phyloP scores from a whole-genome alignment of 2,888 invertebrate genomes.

The Erebia epiphron region DNA sequence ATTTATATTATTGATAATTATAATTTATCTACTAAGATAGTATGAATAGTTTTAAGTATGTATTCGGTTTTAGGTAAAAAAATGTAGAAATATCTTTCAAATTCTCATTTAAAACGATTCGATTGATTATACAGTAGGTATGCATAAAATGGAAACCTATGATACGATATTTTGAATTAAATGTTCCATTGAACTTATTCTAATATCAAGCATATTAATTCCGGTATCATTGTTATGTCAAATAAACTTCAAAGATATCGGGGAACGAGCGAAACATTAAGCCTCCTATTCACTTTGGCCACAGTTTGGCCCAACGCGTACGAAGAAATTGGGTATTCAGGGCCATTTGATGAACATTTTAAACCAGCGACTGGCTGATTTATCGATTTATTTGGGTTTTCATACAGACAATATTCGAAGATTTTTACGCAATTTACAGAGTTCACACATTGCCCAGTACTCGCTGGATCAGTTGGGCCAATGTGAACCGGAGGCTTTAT shows the following conservation, averaged over 20 bases:
- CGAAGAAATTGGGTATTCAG: background rate
- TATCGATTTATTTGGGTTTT: background rate
- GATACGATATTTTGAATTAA: slow-evolving; percentile 1
- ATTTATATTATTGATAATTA: too few relatives aligned
- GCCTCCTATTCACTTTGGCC: background rate
- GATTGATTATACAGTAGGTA: too few relatives aligned
- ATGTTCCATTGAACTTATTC: slow-evolving; percentile 1
- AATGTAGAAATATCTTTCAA: too few relatives aligned
- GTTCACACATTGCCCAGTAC: background rate
- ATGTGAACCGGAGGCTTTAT: background rate
- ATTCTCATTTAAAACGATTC: too few relatives aligned
- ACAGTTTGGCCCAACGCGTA: background rate
- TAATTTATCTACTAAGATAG: too few relatives aligned
- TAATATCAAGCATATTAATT: slow-evolving; percentile 24
- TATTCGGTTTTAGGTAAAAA: too few relatives aligned
- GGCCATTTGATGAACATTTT: background rate
- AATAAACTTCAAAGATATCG: slow-evolving; percentile 33
- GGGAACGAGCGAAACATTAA: slow-evolving; percentile 24
- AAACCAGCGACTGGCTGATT: background rate
- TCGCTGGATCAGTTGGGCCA: background rate
- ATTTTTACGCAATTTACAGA: background rate
- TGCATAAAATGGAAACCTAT: too few relatives aligned
- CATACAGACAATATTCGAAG: background rate
- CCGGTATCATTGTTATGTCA: slow-evolving; percentile 36
- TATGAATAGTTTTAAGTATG: too few relatives aligned